Base-by-base conservation (phyloP, 1,140 invertebrate genomes). In the Solenopsis invicta region DNA sequence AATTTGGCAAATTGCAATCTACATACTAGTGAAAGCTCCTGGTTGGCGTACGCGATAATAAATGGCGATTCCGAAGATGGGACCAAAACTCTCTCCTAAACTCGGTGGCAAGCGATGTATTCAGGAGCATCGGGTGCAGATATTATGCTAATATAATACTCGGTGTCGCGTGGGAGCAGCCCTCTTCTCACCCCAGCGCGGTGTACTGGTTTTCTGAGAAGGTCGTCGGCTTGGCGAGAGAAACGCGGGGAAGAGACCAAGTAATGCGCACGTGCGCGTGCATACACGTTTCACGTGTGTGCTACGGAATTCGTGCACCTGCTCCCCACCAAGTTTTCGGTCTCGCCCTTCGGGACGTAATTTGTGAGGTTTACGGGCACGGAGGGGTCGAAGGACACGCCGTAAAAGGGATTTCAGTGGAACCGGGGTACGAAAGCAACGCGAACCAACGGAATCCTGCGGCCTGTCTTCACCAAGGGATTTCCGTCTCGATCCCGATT, bases 321-420 rank as follows among this genome's bases (percentile, higher is more conserved):
- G 90, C 86, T 91, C 81, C 72, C 88, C 52, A 24, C 13, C 56
- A 59, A 91, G 80, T 91, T 90, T 77, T 85, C 62, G 52, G 74
- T 80, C 72, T 76, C 85, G 67, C 77, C 90, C 88, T 91, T 64
- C 85, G 88, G 82, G 85, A 88, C 72, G 90, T 91, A 91, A 91
- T 91, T 91, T 91, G 90, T 86, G 90, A 91, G 90, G 90, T 91
- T 91, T 91, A 89, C 87, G 76, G 90, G 50, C 75, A 85, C 24
- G 45, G 56, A 78, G 82, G 87, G 90, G 80, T 90, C 89, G 87
- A 89, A 91, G 89, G 90, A 89, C 88, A 91, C 71, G 76, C 74
- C 80, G 85, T 91, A 91, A 91, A 91, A 81, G 89, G 90, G 88
- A 91, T 91, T 91, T 91, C 64, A 41, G 72, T 75, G 80, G 74